Percentiles rank a stretch among this genome's conserved stretches.
Conservation (phyloP, 64 coral and sea anemone genomes). For the Porites lutea region DNA sequence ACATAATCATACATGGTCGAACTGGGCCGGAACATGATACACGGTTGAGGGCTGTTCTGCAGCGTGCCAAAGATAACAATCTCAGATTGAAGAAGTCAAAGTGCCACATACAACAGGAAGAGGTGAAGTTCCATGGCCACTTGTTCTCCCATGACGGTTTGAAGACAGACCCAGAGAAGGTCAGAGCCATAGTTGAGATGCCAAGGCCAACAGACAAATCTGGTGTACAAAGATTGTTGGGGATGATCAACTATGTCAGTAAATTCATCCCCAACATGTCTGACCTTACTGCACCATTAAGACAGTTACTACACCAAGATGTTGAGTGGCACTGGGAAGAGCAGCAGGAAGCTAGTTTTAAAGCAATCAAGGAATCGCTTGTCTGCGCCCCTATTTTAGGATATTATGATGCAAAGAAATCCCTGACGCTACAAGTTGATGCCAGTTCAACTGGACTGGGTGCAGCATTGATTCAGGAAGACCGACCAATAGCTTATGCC, state of each 20-base stretch:
- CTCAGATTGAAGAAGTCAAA: not conserved
- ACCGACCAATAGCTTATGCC: no score
- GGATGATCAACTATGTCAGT: conserved; percentile 33
- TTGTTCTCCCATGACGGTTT: not conserved
- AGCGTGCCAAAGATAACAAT: not conserved
- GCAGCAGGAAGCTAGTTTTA: conserved; percentile 51
- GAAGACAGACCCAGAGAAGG: not conserved
- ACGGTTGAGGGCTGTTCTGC: not conserved
- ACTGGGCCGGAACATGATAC: not conserved
- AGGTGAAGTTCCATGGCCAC: not conserved
- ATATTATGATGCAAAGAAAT: conserved; percentile 12
- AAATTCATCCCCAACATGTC: conserved; percentile 70
- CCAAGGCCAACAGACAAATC: conserved; percentile 27
- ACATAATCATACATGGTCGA: no score
- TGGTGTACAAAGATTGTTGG: conserved; percentile 49
- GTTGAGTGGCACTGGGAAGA: conserved; percentile 66
- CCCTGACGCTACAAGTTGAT: not conserved
- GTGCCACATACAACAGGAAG: no score
- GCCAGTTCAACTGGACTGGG: no score
- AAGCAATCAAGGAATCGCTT: conserved; percentile 41
- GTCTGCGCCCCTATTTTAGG: conserved; percentile 19
- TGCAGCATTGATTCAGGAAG: no score
- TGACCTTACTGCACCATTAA: conserved; percentile 58
- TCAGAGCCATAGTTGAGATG: conserved; percentile 29
- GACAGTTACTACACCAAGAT: conserved; percentile 37